A percentile compares a stretch with the other conserved stretches of the same genome.
phyloP scores from a whole-genome alignment of 1,140 invertebrate species.

The Drosophila pruinosa region DNA sequence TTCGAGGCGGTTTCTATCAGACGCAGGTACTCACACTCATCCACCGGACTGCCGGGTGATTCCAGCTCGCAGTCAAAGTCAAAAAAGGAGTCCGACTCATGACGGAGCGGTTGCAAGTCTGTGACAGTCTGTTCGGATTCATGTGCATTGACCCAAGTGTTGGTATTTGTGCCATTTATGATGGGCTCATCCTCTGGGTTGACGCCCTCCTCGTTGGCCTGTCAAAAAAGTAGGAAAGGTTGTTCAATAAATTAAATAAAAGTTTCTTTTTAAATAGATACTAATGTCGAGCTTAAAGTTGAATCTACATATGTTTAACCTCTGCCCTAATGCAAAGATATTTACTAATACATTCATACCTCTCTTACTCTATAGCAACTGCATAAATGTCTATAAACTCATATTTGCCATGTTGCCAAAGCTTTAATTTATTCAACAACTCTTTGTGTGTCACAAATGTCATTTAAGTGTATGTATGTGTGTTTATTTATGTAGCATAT shows the following conservation, averaged over 20 bases:
- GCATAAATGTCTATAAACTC: too few species aligned
- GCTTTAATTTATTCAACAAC: not conserved
- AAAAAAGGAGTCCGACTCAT: constrained; percentile 85
- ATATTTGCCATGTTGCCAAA: too few species aligned
- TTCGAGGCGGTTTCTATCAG: constrained; percentile 83
- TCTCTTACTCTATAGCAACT: too few species aligned
- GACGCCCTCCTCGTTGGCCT: constrained; percentile 69
- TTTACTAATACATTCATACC: too few species aligned
- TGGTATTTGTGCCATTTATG: constrained; percentile 69
- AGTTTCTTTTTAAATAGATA: too few species aligned
- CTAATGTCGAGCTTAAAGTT: too few species aligned
- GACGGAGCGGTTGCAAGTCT: constrained; percentile 82
- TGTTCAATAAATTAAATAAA: too few species aligned
- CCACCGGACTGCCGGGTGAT: constrained; percentile 87
- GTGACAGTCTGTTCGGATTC: constrained; percentile 76
- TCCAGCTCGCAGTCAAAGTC: constrained; percentile 86
- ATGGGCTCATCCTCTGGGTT: constrained; percentile 77
- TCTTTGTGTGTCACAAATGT: not conserved
- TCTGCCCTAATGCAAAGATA: too few species aligned
- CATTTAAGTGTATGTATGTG: not conserved
- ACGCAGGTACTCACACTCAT: constrained; percentile 84
- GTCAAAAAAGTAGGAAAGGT: not conserved
- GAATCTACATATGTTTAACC: too few species aligned
- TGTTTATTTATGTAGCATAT: constrained; percentile 17
- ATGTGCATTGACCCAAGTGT: constrained; percentile 72